Evolutionary conservation across 2,113 vertebrate species (phyloP).

Genomic region (Cygnus atratus): DNA sequence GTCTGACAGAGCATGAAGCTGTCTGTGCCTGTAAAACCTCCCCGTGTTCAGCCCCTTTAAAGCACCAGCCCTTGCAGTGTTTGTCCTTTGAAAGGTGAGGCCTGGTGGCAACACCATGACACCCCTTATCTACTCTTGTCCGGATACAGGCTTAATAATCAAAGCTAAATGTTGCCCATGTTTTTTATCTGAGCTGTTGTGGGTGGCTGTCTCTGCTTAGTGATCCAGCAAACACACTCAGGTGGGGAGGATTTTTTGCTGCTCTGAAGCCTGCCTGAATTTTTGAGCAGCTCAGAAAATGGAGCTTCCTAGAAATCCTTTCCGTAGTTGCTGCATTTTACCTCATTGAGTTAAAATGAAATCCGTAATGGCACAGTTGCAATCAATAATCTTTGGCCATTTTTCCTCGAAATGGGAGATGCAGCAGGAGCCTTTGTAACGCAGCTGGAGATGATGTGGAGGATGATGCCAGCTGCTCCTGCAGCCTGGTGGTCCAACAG

Average conservation of each 20-base stretch:
- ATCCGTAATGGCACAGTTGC: not conserved
- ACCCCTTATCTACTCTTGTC: not conserved
- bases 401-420: not conserved
- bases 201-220: not conserved
- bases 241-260: not conserved
- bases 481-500: constrained; percentile 28
- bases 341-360: not conserved
- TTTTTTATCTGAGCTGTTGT: not conserved
- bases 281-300: not conserved
- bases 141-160: not conserved
- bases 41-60: not conserved
- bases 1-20: not conserved
- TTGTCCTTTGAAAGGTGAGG: not conserved
- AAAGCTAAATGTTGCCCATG: no score
- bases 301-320: not conserved
- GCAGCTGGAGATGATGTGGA: not conserved
- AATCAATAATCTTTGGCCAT: constrained; percentile 22
- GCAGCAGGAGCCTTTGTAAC: not conserved
- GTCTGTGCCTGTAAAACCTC: not conserved
- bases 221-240: not conserved
- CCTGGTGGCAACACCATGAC: rapidly evolving
- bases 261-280: not conserved
- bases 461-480: constrained; percentile 9
- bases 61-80: not conserved
- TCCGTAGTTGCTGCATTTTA: not conserved